phyloP scores from a whole-genome alignment of 2,113 vertebrate species.

The Arothron firmamentum region DNA sequence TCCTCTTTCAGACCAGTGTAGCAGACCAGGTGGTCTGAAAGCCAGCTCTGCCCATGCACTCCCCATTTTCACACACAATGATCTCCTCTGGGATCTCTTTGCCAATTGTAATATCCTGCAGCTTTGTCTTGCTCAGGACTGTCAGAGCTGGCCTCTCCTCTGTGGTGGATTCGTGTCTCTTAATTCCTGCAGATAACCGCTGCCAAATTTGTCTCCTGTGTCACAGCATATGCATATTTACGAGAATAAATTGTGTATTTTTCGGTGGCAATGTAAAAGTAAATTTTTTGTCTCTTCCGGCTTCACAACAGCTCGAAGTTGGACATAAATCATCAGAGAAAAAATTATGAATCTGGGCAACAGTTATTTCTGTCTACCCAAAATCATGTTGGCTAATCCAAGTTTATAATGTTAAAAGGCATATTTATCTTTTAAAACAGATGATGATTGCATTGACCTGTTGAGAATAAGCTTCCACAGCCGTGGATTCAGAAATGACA shows the following conservation, averaged over 20 bases:
- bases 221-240: conserved; percentile 16
- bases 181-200: conserved; percentile 1
- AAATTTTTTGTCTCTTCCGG: not conserved
- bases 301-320: conserved; percentile 8
- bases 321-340: not conserved
- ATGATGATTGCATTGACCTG: not conserved
- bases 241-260: conserved; percentile 15
- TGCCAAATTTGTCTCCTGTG: conserved; percentile 20
- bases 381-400: not conserved
- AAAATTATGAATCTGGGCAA: not conserved
- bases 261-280: conserved; percentile 3
- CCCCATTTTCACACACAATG: conserved; percentile 35
- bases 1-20: conserved; percentile 24
- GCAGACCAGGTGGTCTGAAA: conserved; percentile 24
- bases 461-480: not conserved
- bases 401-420: not conserved
- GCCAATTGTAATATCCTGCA: conserved; percentile 19
- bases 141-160: conserved; percentile 36
- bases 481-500: too few relatives aligned
- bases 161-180: conserved; percentile 10
- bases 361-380: not conserved
- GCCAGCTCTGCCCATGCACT: conserved; percentile 15
- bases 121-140: not conserved
- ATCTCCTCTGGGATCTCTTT: conserved; percentile 28
- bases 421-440: not conserved